Conservation (phyloP, 2,888 invertebrate genomes). For the Nephrocerus scutellatus region DNA sequence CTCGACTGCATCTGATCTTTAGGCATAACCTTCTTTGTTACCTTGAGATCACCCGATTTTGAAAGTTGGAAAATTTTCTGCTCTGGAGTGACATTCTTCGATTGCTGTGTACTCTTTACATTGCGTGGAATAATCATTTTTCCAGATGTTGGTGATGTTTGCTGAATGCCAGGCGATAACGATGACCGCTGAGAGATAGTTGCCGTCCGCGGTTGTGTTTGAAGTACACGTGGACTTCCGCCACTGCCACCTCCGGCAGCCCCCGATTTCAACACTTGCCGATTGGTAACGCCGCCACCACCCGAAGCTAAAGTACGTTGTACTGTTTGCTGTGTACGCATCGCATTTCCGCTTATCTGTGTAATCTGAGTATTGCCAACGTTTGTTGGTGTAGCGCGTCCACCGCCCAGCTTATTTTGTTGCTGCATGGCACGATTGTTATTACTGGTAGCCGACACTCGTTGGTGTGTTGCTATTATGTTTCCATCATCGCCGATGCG, state of each 20-base stretch:
- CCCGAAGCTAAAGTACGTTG: conserved; percentile 28
- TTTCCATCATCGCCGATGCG: conserved; percentile 30
- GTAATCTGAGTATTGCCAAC: conserved; percentile 24
- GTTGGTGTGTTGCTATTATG: conserved; percentile 9
- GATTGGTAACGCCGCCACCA: conserved; percentile 9
- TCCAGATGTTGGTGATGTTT: conserved; percentile 31
- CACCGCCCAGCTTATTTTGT: conserved; percentile 21
- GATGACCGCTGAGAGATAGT: conserved; percentile 20
- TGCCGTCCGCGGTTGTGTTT: conserved; percentile 27
- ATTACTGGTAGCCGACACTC: conserved; percentile 24
- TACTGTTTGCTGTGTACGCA: conserved; percentile 22
- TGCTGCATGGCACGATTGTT: conserved; percentile 2
- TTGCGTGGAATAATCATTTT: conserved; percentile 38
- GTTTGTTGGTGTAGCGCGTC: conserved; percentile 18
- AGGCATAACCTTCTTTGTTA: conserved; percentile 48
- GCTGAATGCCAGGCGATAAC: conserved; percentile 19
- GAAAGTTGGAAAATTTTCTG: conserved; percentile 49
- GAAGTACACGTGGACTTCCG: conserved; percentile 23
- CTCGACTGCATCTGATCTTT: conserved; percentile 35
- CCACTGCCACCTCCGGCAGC: conserved; percentile 17
- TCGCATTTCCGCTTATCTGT: conserved; percentile 18
- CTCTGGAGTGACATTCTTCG: conserved; percentile 41
- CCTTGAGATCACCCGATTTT: conserved; percentile 50
- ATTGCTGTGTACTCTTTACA: conserved; percentile 10
- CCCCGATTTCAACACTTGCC: conserved; percentile 6